Evolutionary conservation across 2,888 invertebrate species (phyloP).

Genomic region (Zhengitettix transpicula): DNA sequence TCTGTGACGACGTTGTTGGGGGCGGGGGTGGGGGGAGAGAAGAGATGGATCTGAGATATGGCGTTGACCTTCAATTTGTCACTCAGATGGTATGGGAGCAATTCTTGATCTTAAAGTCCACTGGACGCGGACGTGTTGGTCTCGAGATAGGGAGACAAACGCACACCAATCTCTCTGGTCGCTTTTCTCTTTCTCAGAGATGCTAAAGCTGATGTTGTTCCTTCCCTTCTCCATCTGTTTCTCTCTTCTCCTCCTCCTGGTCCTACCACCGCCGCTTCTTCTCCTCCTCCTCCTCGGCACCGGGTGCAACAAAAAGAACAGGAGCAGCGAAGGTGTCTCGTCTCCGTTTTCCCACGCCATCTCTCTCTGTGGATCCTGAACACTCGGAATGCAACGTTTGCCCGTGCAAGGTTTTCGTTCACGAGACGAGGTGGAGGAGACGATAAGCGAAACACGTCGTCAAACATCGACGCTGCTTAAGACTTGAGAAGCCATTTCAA

Average conservation of each 20-base stretch:
- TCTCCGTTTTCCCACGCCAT: background rate
- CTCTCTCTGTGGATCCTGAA: background rate
- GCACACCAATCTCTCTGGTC: background rate
- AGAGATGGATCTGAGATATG: constrained; percentile 10
- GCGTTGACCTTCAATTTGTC: constrained; percentile 12
- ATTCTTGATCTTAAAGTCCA: constrained; percentile 10
- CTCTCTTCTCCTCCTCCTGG: background rate
- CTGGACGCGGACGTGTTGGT: background rate
- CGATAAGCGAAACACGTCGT: too few relatives aligned
- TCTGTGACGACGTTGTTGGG: too few relatives aligned
- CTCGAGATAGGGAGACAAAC: background rate
- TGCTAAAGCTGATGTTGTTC: background rate
- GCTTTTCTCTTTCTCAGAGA: background rate
- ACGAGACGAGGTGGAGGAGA: too few relatives aligned
- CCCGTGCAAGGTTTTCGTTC: too few relatives aligned
- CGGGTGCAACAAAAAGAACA: background rate
- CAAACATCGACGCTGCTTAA: too few relatives aligned
- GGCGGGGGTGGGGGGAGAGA: too few relatives aligned
- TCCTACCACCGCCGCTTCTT: background rate
- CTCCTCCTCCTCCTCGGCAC: background rate
- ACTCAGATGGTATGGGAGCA: constrained; percentile 10
- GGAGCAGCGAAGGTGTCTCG: background rate
- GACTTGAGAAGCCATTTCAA: too few relatives aligned
- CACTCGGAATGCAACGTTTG: too few relatives aligned
- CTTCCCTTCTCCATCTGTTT: background rate